These are phyloP conservation scores for Sander lucioperca DNA, from an alignment of 2,113 vertebrate species.

Conservation along the genomic window DNA sequence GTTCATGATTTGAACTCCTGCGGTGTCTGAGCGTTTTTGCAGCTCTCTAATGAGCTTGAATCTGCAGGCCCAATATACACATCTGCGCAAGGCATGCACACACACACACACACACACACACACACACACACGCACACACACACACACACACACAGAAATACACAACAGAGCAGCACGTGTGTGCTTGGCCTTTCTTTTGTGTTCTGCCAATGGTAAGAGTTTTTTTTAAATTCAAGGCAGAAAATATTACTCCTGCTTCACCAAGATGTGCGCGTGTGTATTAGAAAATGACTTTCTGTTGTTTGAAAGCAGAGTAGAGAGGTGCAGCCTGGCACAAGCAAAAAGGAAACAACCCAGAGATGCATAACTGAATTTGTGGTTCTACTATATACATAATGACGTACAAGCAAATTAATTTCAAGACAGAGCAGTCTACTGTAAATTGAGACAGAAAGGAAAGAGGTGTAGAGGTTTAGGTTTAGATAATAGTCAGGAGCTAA, in stretches of 20 bases:
- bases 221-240: slow-evolving; percentile 14
- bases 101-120: background rate
- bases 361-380: slow-evolving; percentile 10
- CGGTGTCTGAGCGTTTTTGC: slow-evolving; percentile 37
- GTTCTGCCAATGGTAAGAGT: background rate
- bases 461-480: background rate
- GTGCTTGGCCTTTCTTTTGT: background rate
- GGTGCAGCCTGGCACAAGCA: slow-evolving; percentile 17
- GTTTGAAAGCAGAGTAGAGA: slow-evolving; percentile 31
- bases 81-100: background rate
- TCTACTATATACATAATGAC: background rate
- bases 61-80: background rate
- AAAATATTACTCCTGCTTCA: slow-evolving; percentile 31
- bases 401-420: background rate
- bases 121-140: background rate
- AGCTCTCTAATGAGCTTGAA: slow-evolving; percentile 61
- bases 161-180: background rate
- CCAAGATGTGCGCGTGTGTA: slow-evolving; percentile 4
- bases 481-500: background rate
- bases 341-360: background rate
- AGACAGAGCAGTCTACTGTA: background rate
- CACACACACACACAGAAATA: background rate
- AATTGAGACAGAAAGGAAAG: background rate
- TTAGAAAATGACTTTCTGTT: slow-evolving; percentile 35
- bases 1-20: slow-evolving; percentile 54